Conservation (phyloP, 2,797 vertebrate genomes). For the Mus spretus region DNA sequence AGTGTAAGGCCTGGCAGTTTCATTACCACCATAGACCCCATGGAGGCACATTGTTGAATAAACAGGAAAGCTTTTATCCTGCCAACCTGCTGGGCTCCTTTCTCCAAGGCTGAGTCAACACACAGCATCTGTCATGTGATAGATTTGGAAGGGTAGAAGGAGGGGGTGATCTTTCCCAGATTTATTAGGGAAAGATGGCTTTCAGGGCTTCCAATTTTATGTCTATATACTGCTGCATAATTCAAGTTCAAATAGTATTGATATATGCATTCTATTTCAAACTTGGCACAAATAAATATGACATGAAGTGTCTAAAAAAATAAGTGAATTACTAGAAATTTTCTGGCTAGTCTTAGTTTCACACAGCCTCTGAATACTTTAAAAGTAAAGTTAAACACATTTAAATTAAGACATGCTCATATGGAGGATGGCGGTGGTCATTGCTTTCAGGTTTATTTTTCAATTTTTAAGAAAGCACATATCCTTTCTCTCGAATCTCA, state of each 20-base stretch:
- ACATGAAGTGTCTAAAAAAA: constrained; percentile 15
- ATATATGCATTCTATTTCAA: constrained; percentile 10
- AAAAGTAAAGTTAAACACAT: constrained; percentile 45
- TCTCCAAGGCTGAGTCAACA: constrained; percentile 70
- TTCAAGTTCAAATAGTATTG: constrained; percentile 31
- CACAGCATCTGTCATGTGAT: constrained; percentile 26
- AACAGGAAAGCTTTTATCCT: constrained; percentile 76
- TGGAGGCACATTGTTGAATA: constrained; percentile 60
- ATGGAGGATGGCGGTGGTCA: background rate
- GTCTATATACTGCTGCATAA: background rate
- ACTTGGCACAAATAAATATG: constrained; percentile 37
- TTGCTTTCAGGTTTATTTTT: constrained; percentile 64
- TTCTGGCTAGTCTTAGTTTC: background rate
- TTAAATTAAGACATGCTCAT: background rate
- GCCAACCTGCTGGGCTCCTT: constrained; percentile 51
- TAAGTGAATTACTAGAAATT: constrained; percentile 37
- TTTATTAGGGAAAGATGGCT: constrained; percentile 54
- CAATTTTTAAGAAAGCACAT: constrained; percentile 41
- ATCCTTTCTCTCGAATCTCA: constrained; percentile 59
- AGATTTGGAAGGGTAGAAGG: constrained; percentile 12
- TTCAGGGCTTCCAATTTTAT: constrained; percentile 43
- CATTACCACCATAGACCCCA: constrained; percentile 42
- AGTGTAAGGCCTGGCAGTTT: background rate
- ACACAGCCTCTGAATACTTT: constrained; percentile 51
- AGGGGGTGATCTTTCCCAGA: constrained; percentile 35